Evolutionary conservation across 1,140 invertebrate genomes (phyloP).

Genomic region (Holcopasites calliopsidis): DNA sequence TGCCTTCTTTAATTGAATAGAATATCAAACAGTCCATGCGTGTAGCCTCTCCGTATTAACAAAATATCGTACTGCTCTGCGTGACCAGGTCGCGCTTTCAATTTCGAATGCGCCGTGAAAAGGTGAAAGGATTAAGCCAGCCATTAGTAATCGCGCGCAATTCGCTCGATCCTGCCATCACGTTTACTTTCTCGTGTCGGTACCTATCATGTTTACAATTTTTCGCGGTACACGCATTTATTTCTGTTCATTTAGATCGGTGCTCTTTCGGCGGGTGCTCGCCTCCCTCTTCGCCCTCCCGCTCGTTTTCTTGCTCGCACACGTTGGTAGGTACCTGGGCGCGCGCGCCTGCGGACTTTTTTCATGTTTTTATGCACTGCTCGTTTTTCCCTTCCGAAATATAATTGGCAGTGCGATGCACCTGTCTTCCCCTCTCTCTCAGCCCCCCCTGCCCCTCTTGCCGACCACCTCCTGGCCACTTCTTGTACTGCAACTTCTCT

Average conservation of each 20-base stretch:
- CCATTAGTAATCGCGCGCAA: too few relatives aligned
- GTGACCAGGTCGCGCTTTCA: too few relatives aligned
- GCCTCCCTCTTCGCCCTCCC: neutral
- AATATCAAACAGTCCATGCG: neutral
- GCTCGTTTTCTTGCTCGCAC: slow-evolving; percentile 24
- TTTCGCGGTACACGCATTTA: neutral
- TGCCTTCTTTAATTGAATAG: too few relatives aligned
- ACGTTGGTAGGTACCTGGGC: slow-evolving; percentile 12
- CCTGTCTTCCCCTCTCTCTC: slow-evolving; percentile 73
- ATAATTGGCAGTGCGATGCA: slow-evolving; percentile 80
- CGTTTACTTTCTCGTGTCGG: neutral
- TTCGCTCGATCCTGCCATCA: neutral
- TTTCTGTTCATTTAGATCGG: slow-evolving; percentile 16
- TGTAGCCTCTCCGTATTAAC: neutral
- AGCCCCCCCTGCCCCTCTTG: slow-evolving; percentile 21
- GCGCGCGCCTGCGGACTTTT: slow-evolving; percentile 63
- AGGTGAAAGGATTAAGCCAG: too few relatives aligned
- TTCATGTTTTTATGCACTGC: slow-evolving; percentile 71
- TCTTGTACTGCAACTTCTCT: slow-evolving; percentile 55
- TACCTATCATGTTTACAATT: neutral
- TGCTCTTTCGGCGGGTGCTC: slow-evolving; percentile 20
- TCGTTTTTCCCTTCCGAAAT: slow-evolving; percentile 78
- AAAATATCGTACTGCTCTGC: neutral
- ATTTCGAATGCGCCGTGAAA: too few relatives aligned
- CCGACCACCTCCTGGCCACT: slow-evolving; percentile 31